These are phyloP conservation scores for Elephantulus edwardii DNA, from an alignment of 2,113 vertebrate genomes.

Conservation along the genomic window DNA sequence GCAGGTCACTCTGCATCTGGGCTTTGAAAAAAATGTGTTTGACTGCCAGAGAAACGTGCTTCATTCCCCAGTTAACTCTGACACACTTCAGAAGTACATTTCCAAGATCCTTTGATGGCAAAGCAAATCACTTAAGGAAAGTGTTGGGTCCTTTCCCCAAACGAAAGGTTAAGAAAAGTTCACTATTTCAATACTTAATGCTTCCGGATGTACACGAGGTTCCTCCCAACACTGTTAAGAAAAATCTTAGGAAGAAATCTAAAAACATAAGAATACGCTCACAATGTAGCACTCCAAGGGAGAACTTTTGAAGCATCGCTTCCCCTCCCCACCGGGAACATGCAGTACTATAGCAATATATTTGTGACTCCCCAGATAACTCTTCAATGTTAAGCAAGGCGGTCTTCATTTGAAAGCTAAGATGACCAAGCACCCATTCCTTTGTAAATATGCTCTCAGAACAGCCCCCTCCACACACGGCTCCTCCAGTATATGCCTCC, in stretches of 20 bases:
- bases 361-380: slow-evolving; percentile 73
- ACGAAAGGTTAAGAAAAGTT: slow-evolving; percentile 60
- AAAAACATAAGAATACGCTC: neutral
- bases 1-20: slow-evolving; percentile 64
- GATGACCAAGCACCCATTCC: slow-evolving; percentile 74
- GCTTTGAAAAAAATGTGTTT: slow-evolving; percentile 41
- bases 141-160: slow-evolving; percentile 9
- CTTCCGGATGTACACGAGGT: slow-evolving; percentile 66
- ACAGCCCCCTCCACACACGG: slow-evolving; percentile 81
- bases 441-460: slow-evolving; percentile 88
- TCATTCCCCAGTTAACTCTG: neutral
- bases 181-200: slow-evolving; percentile 67
- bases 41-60: slow-evolving; percentile 47
- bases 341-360: slow-evolving; percentile 41
- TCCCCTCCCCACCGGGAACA: neutral
- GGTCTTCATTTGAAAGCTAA: slow-evolving; percentile 83
- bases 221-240: slow-evolving; percentile 70
- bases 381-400: slow-evolving; percentile 76
- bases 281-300: too few species aligned
- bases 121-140: slow-evolving; percentile 64
- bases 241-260: slow-evolving; percentile 71
- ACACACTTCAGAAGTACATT: slow-evolving; percentile 47
- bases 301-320: neutral
- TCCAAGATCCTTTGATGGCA: slow-evolving; percentile 29
- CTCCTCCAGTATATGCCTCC: slow-evolving; percentile 84